Conservation (phyloP, 2,113 vertebrate species). For the Leptobrachium leishanense region DNA sequence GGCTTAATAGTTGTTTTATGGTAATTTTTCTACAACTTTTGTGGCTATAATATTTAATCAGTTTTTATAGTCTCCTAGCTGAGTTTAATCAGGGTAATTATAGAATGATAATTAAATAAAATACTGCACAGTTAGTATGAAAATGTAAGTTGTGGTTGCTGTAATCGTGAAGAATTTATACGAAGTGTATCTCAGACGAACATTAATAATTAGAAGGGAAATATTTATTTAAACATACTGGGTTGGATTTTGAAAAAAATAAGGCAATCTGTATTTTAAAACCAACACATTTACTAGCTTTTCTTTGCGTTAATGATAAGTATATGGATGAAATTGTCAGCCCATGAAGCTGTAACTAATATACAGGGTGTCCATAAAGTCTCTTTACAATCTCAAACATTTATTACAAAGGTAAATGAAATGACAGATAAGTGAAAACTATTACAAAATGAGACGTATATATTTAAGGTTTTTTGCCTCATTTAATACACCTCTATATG, state of each 20-base stretch:
- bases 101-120: conserved; percentile 76
- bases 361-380: too few species aligned
- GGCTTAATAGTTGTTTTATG: conserved; percentile 81
- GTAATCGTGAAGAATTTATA: conserved; percentile 52
- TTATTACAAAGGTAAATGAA: too few species aligned
- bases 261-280: conserved; percentile 39
- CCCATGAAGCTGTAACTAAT: conserved; percentile 42
- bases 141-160: conserved; percentile 66
- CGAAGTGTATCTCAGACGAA: conserved; percentile 35
- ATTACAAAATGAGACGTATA: conserved; percentile 9
- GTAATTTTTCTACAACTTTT: conserved; percentile 72
- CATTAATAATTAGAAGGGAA: conserved; percentile 52
- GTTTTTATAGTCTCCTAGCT: conserved; percentile 73
- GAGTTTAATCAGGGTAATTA: conserved; percentile 79
- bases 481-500: too few species aligned
- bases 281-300: conserved; percentile 48
- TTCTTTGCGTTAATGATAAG: conserved; percentile 32
- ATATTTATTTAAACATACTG: conserved; percentile 53
- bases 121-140: conserved; percentile 69
- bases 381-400: too few species aligned
- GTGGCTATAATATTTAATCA: conserved; percentile 76
- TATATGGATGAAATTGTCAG: conserved; percentile 33
- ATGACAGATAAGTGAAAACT: too few species aligned
- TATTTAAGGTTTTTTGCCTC: too few species aligned
- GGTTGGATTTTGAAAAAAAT: conserved; percentile 50